phyloP scores from a whole-genome alignment of 2,888 invertebrate species.

The Nemoura dubitans region DNA sequence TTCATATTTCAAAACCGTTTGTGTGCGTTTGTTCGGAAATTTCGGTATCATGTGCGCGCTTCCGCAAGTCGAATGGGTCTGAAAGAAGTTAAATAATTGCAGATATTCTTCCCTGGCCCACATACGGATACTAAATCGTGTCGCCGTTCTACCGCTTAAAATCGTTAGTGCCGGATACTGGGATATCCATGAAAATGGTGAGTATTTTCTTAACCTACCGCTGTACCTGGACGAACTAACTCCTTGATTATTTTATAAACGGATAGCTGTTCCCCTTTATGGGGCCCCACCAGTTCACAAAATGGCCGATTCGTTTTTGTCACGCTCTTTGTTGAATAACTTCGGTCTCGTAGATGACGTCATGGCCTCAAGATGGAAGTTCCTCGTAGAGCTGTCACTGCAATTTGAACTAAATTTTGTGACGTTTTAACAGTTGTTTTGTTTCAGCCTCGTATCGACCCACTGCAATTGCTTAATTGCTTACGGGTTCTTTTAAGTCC shows the following conservation, averaged over 20 bases:
- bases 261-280: too few relatives aligned
- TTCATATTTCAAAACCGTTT: too few relatives aligned
- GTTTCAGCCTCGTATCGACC: conserved; percentile 91
- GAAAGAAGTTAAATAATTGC: background rate
- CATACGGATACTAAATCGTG: background rate
- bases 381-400: background rate
- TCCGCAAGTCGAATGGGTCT: background rate
- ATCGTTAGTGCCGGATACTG: background rate
- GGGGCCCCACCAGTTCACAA: background rate
- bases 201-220: background rate
- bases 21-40: too few relatives aligned
- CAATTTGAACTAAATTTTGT: too few relatives aligned
- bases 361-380: background rate
- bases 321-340: background rate
- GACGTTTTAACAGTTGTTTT: too few relatives aligned
- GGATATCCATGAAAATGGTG: background rate
- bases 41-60: background rate
- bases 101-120: background rate
- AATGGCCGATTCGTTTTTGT: background rate
- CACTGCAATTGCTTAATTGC: conserved; percentile 86
- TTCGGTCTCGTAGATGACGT: background rate
- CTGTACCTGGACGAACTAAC: too few relatives aligned
- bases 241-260: too few relatives aligned
- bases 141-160: background rate
- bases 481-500: conserved; percentile 84